These are phyloP conservation scores for Gopherus evgoodei DNA, from an alignment of 2,113 vertebrate genomes.

Conservation along the genomic window DNA sequence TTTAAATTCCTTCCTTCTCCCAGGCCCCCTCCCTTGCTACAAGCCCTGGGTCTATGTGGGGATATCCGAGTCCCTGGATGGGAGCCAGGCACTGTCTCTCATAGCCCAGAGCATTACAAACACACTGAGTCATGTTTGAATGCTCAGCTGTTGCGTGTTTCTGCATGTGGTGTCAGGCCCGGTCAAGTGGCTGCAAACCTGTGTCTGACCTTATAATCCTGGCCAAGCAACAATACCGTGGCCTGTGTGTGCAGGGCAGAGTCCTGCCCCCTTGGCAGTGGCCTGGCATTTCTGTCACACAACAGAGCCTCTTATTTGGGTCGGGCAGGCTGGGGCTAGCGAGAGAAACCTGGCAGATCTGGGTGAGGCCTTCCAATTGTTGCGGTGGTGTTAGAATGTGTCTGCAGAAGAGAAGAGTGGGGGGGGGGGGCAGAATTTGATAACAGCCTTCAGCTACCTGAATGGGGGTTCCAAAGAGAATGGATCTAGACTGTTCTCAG, in stretches of 20 bases:
- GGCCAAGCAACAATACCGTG: rapidly evolving
- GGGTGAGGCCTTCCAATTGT: background rate
- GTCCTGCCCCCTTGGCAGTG: background rate
- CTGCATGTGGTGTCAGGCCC: background rate
- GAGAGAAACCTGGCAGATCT: background rate
- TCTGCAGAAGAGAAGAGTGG: background rate
- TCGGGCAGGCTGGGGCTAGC: no score
- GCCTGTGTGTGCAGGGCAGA: rapidly evolving
- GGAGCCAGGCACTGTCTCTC: background rate
- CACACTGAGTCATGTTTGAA: background rate
- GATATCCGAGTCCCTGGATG: background rate
- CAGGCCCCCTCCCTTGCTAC: rapidly evolving
- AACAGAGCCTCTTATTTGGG: background rate
- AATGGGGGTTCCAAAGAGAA: no score
- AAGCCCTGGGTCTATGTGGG: rapidly evolving
- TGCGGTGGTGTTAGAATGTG: background rate
- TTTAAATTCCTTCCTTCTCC: background rate
- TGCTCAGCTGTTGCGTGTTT: conserved; percentile 23
- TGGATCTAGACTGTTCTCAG: no score
- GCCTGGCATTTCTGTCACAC: background rate
- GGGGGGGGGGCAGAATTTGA: no score
- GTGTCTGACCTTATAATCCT: background rate
- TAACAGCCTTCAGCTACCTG: no score
- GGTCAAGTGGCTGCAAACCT: background rate
- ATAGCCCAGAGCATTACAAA: background rate